Evolutionary conservation across 2,797 vertebrate species (phyloP).

Genomic region (Poeciliopsis turneri): DNA sequence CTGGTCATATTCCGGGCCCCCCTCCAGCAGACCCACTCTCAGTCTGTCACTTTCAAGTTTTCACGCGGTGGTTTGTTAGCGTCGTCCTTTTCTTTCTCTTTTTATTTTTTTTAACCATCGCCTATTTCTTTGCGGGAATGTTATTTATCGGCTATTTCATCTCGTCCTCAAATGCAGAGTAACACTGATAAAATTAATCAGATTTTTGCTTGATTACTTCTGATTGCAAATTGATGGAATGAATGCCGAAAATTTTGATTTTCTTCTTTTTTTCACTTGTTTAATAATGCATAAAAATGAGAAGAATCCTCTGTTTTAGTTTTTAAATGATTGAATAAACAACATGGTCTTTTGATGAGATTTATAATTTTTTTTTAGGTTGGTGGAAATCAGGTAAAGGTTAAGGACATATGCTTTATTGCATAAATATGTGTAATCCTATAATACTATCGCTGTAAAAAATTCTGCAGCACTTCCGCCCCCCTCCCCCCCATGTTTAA

Average conservation of each 20-base stretch:
- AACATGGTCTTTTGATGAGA: neutral
- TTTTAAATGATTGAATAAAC: neutral
- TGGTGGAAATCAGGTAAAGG: neutral
- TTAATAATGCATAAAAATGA: neutral
- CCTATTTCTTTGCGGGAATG: conserved; percentile 28
- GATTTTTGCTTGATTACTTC: neutral
- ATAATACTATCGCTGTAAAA: neutral
- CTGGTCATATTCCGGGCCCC: conserved; percentile 33
- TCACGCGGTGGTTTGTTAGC: neutral
- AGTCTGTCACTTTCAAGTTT: conserved; percentile 25
- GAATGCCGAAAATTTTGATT: neutral
- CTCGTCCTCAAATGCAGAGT: neutral
- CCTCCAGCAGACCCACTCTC: conserved; percentile 28
- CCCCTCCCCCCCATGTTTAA: neutral
- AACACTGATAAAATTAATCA: neutral
- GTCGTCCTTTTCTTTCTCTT: conserved; percentile 7
- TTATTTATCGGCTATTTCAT: conserved; percentile 6
- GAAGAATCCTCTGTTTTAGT: neutral
- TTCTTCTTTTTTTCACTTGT: neutral
- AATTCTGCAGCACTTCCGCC: neutral
- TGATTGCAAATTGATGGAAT: neutral
- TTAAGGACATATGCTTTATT: neutral
- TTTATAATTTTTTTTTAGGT: neutral
- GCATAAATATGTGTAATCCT: neutral
- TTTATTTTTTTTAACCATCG: conserved; percentile 27